Evolutionary conservation across 2,797 vertebrate species (phyloP).

Genomic region (Antrozous pallidus): DNA sequence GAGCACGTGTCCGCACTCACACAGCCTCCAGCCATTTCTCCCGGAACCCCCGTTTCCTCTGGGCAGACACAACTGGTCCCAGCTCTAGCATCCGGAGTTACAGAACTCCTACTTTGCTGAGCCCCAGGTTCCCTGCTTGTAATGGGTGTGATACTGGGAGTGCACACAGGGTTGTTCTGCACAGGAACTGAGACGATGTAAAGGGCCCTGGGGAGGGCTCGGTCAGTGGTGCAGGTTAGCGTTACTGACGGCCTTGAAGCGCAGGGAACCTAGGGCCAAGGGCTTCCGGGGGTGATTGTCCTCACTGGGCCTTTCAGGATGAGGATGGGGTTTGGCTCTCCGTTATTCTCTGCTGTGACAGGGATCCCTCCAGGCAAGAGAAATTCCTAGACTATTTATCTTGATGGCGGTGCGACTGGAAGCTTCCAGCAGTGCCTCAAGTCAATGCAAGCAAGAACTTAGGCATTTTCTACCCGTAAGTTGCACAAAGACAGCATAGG

Average conservation of each 20-base stretch:
- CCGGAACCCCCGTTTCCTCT: background rate
- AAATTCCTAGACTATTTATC: background rate
- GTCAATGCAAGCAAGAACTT: background rate
- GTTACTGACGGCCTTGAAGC: background rate
- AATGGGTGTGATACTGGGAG: background rate
- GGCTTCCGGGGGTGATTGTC: background rate
- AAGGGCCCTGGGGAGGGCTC: background rate
- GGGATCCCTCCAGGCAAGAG: background rate
- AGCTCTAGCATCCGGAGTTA: too few species aligned
- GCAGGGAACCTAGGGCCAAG: background rate
- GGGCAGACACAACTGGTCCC: background rate
- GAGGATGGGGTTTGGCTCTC: background rate
- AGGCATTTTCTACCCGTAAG: background rate
- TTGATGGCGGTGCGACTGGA: background rate
- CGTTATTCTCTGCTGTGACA: background rate
- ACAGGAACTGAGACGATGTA: accelerated
- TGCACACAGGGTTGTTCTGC: background rate
- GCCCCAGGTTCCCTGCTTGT: background rate
- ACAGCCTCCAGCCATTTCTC: background rate
- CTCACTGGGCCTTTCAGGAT: background rate
- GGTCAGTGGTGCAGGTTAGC: accelerated
- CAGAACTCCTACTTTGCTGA: background rate
- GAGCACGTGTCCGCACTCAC: background rate
- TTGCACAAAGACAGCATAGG: background rate
- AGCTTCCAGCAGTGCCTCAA: background rate